These are phyloP conservation scores for Zygothrica quintamaculata DNA, from an alignment of 2,888 invertebrate species.

Conservation along the genomic window DNA sequence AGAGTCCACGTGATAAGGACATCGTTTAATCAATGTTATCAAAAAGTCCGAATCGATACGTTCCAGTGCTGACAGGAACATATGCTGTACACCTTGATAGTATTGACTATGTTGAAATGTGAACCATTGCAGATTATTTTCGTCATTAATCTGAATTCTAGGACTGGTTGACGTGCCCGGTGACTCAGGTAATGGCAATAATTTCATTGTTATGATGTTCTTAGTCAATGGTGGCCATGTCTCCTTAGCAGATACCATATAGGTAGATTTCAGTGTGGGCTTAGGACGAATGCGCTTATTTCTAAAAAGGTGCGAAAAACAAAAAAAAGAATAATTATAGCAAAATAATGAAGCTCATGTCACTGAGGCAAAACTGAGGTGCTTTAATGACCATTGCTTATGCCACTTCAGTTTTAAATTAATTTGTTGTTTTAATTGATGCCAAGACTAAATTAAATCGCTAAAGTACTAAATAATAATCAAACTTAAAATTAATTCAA, in stretches of 20 bases:
- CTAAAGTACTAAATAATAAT: not conserved
- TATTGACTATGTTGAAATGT: constrained; percentile 90
- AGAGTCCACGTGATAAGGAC: constrained; percentile 93
- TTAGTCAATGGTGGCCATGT: constrained; percentile 90
- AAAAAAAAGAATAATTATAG: not conserved
- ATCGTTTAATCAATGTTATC: constrained; percentile 89
- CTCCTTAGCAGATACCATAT: constrained; percentile 89
- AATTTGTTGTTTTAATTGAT: too few relatives aligned
- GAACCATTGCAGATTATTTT: constrained; percentile 86
- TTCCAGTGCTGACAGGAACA: constrained; percentile 91
- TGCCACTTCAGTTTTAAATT: too few relatives aligned
- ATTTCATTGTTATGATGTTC: constrained; percentile 90
- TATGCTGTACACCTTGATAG: constrained; percentile 90
- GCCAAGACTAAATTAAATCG: too few relatives aligned
- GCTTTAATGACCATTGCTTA: too few relatives aligned
- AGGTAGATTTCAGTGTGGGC: constrained; percentile 87
- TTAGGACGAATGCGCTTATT: constrained; percentile 86
- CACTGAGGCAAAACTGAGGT: too few relatives aligned
- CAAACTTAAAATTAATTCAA: not conserved
- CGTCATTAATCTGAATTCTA: constrained; percentile 54
- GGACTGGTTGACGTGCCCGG: constrained; percentile 48
- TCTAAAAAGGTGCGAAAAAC: constrained; percentile 78
- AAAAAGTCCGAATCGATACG: constrained; percentile 91
- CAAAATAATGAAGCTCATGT: too few relatives aligned
- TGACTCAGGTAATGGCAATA: constrained; percentile 84